Conservation (phyloP, 92 coral and sea anemone genomes). For the Umimayanthus chanpuru region DNA sequence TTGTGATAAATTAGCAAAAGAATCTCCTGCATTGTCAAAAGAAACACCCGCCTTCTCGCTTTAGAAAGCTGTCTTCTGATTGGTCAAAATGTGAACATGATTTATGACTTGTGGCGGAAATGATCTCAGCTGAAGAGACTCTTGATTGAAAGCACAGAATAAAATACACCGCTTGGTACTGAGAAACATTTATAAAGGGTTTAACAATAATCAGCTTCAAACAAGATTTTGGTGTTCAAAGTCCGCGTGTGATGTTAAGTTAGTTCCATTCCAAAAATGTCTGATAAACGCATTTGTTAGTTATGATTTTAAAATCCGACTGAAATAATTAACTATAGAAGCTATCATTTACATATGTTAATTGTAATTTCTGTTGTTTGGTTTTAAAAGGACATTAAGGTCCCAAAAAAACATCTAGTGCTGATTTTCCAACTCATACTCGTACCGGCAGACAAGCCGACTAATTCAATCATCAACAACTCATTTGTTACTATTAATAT, state of each 20-base stretch:
- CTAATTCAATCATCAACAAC: constrained; percentile 38
- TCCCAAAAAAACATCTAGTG: background rate
- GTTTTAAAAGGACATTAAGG: background rate
- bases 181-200: background rate
- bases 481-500: constrained; percentile 25
- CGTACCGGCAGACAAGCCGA: constrained; percentile 38
- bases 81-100: constrained; percentile 26
- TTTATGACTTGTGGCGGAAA: constrained; percentile 44
- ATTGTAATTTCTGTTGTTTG: background rate
- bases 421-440: constrained; percentile 3
- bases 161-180: background rate
- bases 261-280: no score
- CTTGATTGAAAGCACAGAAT: background rate
- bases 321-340: background rate
- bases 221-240: background rate
- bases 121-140: constrained; percentile 13
- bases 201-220: background rate
- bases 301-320: background rate
- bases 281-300: background rate
- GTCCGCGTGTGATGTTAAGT: no score
- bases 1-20: background rate
- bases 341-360: background rate
- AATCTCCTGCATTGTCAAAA: background rate
- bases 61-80: background rate
- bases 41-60: constrained; percentile 16